Base-by-base conservation (phyloP, 2,888 invertebrate species). In the Caenorhabditis becei region DNA sequence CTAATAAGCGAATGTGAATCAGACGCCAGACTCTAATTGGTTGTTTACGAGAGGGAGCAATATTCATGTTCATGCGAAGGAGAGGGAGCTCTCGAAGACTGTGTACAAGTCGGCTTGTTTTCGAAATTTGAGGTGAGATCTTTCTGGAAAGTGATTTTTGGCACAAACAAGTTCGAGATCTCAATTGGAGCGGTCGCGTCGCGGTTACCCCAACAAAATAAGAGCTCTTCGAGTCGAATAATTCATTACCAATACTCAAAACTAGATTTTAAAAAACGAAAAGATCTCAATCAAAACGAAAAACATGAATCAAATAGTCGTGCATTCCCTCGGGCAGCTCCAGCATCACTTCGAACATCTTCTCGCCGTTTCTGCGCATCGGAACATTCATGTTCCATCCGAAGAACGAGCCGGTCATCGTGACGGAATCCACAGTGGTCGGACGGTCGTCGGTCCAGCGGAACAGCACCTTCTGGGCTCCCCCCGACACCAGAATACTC, bases 331-430 rank as follows among this genome's bases (percentile, higher is more conserved):
- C 28, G 10, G 78, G 66, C 37, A 79, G 28, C 26, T 79, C 67
- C 5, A 79, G 3, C 16, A 59, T 66, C 4, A 62, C 65, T 41
- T 71, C 66, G 44, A 66, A 79, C n/a, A 35, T 47, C 10, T 49
- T 49, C 28, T 44, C 56, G 8, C 28, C 49, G 16, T 1, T 41
- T 59, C 74, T 58, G 18, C 66, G 58, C 80, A 80, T 71, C 44
- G 80, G 80, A 23, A 77, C 11, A 18, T 54, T 66, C 77, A 80
- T 77, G 5, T 71, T 80, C 80, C 80, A 80, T 10, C 77, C 80
- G 44, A 80, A 75, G 24, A 80, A 80, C 14, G 80, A 80, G 8
- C 80, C 80, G 24, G 75, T 71, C 14, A 80, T 7, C 2, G 54
- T 71, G 16, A 80, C 62, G 8, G 53, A 47, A 18, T 80, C 70